Percentiles rank a stretch among this genome's conserved stretches.
These are phyloP conservation scores for Pelvicachromis taeniatus DNA, from an alignment of 2,113 vertebrate genomes.

Conservation along the genomic window DNA sequence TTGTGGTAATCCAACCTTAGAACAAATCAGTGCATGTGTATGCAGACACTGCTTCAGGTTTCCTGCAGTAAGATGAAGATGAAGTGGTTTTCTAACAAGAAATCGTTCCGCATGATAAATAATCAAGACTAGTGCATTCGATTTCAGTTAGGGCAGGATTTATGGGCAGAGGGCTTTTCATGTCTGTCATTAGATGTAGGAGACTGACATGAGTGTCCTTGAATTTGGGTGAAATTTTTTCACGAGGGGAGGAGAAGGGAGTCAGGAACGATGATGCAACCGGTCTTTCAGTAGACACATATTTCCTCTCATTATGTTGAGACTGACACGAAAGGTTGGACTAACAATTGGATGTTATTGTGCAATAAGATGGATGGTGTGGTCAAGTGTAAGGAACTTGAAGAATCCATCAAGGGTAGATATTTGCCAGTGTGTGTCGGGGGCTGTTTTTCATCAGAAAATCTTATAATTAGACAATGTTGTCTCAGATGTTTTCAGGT, in stretches of 20 bases:
- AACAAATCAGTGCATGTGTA: neutral
- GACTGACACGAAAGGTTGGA: conserved; percentile 6
- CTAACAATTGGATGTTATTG: neutral
- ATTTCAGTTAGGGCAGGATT: conserved; percentile 19
- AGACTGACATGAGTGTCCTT: conserved; percentile 27
- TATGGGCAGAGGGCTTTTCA: neutral
- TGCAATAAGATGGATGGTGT: neutral
- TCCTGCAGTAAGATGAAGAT: neutral
- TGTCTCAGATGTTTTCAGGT: neutral
- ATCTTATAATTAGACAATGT: neutral
- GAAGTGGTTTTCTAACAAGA: neutral
- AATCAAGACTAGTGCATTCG: neutral
- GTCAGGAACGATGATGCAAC: neutral
- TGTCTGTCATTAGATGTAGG: neutral
- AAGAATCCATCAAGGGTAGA: neutral
- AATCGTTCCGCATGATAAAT: neutral
- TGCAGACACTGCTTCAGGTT: neutral
- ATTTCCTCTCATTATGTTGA: neutral
- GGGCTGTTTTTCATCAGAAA: neutral
- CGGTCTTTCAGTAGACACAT: neutral
- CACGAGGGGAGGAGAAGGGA: neutral
- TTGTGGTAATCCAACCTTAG: neutral
- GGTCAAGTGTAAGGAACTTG: neutral
- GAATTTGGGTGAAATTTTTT: conserved; percentile 9
- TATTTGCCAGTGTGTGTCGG: neutral